Conservation (phyloP, 1,140 invertebrate species). For the Drosophila sechellia region DNA sequence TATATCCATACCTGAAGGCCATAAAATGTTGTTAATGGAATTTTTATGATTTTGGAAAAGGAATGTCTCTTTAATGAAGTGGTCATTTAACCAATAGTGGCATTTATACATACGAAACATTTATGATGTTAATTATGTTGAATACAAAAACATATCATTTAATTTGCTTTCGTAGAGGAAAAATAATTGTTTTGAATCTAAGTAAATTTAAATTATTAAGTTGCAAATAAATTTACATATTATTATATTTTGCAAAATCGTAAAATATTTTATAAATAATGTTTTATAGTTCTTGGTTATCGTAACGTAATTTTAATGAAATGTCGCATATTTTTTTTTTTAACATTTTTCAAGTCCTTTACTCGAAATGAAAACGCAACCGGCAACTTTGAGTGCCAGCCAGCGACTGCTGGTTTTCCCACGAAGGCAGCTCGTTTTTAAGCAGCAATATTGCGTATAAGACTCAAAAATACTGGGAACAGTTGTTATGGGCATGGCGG, state of each 20-base stretch:
- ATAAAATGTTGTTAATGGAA: neutral
- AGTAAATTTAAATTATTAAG: too few relatives aligned
- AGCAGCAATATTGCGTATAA: slow-evolving; percentile 8
- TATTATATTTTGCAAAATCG: too few relatives aligned
- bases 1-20: neutral
- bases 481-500: neutral
- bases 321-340: neutral
- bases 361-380: neutral
- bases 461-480: slow-evolving; percentile 54
- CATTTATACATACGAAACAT: too few relatives aligned
- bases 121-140: too few relatives aligned
- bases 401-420: slow-evolving; percentile 40
- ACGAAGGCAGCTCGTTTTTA: slow-evolving; percentile 41
- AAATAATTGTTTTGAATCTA: neutral
- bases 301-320: neutral
- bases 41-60: neutral
- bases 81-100: neutral
- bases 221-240: too few relatives aligned
- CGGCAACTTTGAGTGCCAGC: slow-evolving; percentile 25
- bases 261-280: neutral
- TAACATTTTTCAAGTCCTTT: neutral
- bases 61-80: neutral
- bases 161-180: neutral
- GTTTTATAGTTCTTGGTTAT: neutral
- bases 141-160: too few relatives aligned